Percentiles rank a stretch among this genome's conserved stretches.
These are phyloP conservation scores for Lichenostomus cassidix DNA, from an alignment of 2,113 vertebrate species.

Conservation along the genomic window DNA sequence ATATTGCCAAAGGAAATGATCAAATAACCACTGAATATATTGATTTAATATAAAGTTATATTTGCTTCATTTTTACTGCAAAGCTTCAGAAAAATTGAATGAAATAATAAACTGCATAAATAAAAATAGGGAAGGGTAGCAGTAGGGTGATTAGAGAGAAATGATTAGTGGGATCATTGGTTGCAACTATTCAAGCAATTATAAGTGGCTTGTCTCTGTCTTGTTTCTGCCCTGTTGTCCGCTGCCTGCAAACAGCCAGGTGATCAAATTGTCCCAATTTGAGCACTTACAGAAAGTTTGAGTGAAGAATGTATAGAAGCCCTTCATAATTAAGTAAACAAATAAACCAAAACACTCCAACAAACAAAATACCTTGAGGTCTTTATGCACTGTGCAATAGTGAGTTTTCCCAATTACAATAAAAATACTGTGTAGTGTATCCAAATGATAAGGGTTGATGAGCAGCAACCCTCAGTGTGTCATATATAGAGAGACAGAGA, in stretches of 20 bases:
- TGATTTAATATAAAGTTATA: slow-evolving; percentile 25
- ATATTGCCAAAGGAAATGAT: slow-evolving; percentile 6
- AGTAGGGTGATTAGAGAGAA: background rate
- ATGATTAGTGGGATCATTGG: background rate
- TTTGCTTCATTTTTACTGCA: background rate
- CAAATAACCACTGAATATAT: background rate
- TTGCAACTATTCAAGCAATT: background rate
- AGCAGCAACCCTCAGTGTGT: background rate
- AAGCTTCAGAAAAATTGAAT: background rate
- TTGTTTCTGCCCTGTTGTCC: background rate
- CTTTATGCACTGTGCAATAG: background rate
- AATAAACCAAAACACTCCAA: background rate
- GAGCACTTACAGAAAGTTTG: background rate
- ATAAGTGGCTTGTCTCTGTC: background rate
- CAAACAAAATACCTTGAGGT: background rate
- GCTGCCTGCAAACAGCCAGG: background rate
- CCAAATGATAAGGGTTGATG: background rate
- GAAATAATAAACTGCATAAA: background rate
- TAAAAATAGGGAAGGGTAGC: background rate
- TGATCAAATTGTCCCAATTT: background rate
- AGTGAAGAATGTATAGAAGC: background rate
- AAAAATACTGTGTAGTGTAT: background rate
- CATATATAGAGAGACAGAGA: too few species aligned
- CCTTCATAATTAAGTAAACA: background rate
- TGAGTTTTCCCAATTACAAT: background rate